Evolutionary conservation across 2,797 vertebrate genomes (phyloP).

Genomic region (Halcyon badia): DNA sequence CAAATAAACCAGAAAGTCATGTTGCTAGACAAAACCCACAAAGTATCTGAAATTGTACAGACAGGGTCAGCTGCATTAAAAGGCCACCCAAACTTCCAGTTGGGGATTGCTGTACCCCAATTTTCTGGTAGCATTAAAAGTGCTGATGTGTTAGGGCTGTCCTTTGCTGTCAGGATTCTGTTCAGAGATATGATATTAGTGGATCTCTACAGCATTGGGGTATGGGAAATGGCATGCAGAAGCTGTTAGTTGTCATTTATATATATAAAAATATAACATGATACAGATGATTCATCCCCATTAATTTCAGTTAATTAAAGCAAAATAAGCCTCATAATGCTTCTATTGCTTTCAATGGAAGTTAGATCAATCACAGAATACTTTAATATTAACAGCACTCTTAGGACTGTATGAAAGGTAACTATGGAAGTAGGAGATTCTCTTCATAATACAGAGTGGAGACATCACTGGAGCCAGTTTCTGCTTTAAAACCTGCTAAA

Average conservation of each 20-base stretch:
- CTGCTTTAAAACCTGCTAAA: neutral
- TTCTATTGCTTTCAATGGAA: neutral
- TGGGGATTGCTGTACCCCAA: neutral
- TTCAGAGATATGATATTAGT: neutral
- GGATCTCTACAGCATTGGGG: neutral
- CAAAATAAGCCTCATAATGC: neutral
- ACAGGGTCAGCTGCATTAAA: neutral
- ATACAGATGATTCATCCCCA: neutral
- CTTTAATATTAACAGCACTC: neutral
- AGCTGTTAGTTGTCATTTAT: neutral
- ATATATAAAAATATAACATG: neutral
- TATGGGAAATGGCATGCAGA: neutral
- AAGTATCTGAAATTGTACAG: neutral
- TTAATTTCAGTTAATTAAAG: neutral
- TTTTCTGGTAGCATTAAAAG: neutral
- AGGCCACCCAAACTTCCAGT: neutral
- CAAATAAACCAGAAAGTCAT: neutral
- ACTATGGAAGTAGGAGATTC: neutral
- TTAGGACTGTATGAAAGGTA: neutral
- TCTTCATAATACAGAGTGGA: neutral
- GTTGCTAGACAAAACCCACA: neutral
- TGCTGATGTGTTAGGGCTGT: too few relatives aligned
- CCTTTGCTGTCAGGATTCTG: neutral
- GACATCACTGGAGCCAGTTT: neutral
- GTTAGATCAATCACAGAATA: neutral